phyloP scores from a whole-genome alignment of 2,113 vertebrate species.

The Craseonycteris thonglongyai region DNA sequence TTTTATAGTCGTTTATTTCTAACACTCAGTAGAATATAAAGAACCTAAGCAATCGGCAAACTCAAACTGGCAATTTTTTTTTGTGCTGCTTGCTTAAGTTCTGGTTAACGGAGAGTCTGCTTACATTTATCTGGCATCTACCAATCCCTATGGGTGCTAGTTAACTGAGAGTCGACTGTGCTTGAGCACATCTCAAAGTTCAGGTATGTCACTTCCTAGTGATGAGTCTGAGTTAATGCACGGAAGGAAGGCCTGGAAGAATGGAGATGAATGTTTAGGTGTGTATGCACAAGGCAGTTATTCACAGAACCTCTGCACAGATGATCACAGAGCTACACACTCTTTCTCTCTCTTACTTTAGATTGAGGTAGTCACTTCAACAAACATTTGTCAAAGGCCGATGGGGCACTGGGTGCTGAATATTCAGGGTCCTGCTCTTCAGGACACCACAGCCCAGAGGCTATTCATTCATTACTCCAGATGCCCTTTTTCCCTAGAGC shows the following conservation, averaged over 20 bases:
- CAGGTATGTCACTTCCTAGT: background rate
- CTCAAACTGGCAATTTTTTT: no score
- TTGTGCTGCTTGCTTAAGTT: no score
- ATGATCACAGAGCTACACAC: background rate
- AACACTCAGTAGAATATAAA: background rate
- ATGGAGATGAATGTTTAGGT: background rate
- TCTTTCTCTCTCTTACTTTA: no score
- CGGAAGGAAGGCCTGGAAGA: background rate
- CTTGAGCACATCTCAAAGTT: background rate
- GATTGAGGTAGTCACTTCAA: background rate
- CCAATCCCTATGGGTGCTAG: no score
- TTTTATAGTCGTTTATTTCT: background rate
- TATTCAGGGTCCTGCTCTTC: background rate
- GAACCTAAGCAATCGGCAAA: no score
- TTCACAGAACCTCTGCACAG: background rate
- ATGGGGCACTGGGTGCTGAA: background rate
- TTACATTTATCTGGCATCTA: no score
- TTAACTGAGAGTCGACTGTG: no score
- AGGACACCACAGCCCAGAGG: background rate
- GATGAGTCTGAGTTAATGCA: background rate
- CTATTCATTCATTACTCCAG: background rate
- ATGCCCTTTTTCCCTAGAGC: background rate
- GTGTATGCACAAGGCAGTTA: background rate
- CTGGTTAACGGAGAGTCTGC: no score
- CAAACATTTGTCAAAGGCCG: background rate